These are phyloP conservation scores for Hydropsyche betteni DNA, from an alignment of 2,888 invertebrate genomes.

Conservation along the genomic window DNA sequence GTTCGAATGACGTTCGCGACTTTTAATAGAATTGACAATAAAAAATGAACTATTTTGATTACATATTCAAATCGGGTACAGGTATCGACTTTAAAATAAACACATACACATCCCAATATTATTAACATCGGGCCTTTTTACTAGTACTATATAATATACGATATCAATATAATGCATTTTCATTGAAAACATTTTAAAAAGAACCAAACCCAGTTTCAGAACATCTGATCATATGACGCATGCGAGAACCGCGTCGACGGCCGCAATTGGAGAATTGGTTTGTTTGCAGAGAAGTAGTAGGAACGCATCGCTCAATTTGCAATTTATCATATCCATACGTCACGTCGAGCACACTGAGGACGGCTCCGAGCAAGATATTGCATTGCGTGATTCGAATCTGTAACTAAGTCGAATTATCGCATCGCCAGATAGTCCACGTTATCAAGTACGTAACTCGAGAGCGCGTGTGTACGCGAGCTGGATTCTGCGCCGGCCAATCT, in stretches of 20 bases:
- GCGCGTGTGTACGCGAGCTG: not conserved
- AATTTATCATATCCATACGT: constrained; percentile 31
- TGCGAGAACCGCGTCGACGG: not conserved
- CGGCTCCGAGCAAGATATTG: not conserved
- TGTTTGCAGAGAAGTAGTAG: constrained; percentile 33
- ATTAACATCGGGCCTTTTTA: no score
- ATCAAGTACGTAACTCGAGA: not conserved
- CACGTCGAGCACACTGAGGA: not conserved
- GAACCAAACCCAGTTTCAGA: not conserved
- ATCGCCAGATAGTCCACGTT: not conserved
- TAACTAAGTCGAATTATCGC: not conserved
- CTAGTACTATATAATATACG: no score
- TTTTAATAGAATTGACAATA: no score
- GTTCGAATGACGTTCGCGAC: no score
- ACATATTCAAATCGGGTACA: no score
- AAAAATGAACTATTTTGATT: no score
- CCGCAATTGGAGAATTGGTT: constrained; percentile 40
- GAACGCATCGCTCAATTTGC: constrained; percentile 36
- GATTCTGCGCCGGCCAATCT: not conserved
- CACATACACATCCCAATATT: no score
- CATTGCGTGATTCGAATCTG: constrained; percentile 24
- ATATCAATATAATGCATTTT: no score
- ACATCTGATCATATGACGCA: not conserved
- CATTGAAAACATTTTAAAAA: no score
- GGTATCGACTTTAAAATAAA: no score